Evolutionary conservation across 2,888 invertebrate species (phyloP), one percentile per base, ranked within the genome.

Genomic region (Drosophila melanosoma): DNA sequence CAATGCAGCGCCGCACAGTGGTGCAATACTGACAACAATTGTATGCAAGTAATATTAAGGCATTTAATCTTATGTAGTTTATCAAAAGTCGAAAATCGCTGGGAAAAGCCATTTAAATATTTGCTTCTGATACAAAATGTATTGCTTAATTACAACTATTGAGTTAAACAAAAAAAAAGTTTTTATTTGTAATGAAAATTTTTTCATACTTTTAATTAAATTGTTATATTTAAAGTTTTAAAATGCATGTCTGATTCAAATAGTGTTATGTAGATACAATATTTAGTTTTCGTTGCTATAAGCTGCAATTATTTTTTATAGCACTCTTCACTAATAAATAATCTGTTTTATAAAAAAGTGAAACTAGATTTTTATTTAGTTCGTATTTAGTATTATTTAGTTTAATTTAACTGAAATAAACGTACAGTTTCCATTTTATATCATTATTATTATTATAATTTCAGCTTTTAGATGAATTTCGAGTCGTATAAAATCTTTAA

Each of bases 1-100:
- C 59, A 69, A 66, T 72, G 60, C 56, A 65, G 48, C 8, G 20
- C 20, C 42, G 76, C 65, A 79, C 80, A 74, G 69, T 79, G 74
- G 68, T 20, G 23, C 23, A 15, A 8, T 29, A 29, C 3, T 8
- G 3, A 7, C 3, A 23, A 12, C 1, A 12, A 1, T 15, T 7
- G 15, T 0, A 4, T 45, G 20, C 12, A 45, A 23, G 3, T 1
- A 20, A 20, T 40, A 40, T 7, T 40, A 10, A 10, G 4, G n/a
- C n/a, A 10, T 10, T 40, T 8, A 10, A 10, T n/a, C 10, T n/a
- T n/a, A 40, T 20, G 42, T 29, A 29, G 29, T 6, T 29, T 29
- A 5, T 29, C 29, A 29, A 29, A 29, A 29, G 29, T 6, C 5
- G 5, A 29, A 29, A 29, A 29, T 5, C 5, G 29, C 5, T 12